phyloP scores from a whole-genome alignment of 2,113 vertebrate genomes.

The Hystrix brachyura region DNA sequence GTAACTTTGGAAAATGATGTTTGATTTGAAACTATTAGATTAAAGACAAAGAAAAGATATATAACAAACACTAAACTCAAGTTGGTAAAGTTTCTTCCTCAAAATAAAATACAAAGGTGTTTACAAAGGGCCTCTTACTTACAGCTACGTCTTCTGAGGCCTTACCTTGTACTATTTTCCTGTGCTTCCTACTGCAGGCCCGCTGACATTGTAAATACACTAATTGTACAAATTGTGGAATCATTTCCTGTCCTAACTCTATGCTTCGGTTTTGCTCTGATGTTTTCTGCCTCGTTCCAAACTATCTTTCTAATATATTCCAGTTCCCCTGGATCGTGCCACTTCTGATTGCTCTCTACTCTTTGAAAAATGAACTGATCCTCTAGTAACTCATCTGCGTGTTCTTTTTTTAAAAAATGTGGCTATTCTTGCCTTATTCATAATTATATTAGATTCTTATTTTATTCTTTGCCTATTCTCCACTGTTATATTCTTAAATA shows the following conservation, averaged over 20 bases:
- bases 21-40: background rate
- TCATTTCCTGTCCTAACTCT: background rate
- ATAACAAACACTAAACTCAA: background rate
- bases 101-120: background rate
- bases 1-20: background rate
- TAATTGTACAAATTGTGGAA: background rate
- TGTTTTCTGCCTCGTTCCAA: background rate
- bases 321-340: background rate
- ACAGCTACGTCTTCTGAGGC: background rate
- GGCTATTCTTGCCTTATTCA: background rate
- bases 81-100: background rate
- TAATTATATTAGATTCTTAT: background rate
- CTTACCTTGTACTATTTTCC: background rate
- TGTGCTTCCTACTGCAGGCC: background rate
- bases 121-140: background rate
- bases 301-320: background rate
- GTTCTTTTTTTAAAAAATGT: background rate
- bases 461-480: background rate
- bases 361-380: background rate
- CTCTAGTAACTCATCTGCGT: background rate
- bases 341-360: background rate
- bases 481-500: slow-evolving; percentile 8
- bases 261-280: background rate
- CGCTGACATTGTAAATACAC: background rate
- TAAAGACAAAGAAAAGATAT: background rate